Percentiles rank a stretch among this genome's conserved stretches.
These are phyloP conservation scores for Corella eumyota DNA, from an alignment of 23 tunicate genomes.

Conservation along the genomic window DNA sequence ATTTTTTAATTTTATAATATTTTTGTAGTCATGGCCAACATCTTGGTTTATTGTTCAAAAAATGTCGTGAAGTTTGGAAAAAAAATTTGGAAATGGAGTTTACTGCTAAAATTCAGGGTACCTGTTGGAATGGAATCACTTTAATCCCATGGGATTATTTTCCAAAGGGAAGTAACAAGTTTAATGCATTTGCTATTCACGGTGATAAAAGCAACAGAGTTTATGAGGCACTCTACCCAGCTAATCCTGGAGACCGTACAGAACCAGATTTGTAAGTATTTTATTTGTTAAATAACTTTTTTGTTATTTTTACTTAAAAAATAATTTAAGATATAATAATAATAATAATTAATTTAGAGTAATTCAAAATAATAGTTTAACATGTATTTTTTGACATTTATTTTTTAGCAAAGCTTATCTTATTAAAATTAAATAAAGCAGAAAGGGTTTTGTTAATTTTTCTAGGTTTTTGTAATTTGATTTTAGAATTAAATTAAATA, in stretches of 20 bases:
- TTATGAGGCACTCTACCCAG: constrained; percentile 59
- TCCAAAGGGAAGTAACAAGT: constrained; percentile 29
- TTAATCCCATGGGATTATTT: constrained; percentile 68
- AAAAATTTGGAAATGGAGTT: constrained; percentile 21
- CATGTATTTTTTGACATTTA: background rate
- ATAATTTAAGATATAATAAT: too few species aligned
- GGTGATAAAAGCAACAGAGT: constrained; percentile 30
- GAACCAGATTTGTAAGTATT: constrained; percentile 67
- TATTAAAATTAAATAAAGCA: background rate
- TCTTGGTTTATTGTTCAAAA: constrained; percentile 40
- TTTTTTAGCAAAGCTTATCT: background rate
- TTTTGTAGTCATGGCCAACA: constrained; percentile 60
- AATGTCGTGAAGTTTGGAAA: constrained; percentile 45
- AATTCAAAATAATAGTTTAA: background rate
- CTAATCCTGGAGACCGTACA: constrained; percentile 2
- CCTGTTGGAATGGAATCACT: constrained; percentile 42
- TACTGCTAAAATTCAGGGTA: background rate
- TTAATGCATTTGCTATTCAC: constrained; percentile 71
- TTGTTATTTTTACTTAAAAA: background rate
- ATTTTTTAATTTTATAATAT: background rate
- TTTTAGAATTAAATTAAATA: background rate
- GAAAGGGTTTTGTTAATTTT: too few species aligned
- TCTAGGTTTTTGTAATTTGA: background rate
- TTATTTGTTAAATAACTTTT: too few species aligned
- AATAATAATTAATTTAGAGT: too few species aligned